Evolutionary conservation across 1,140 invertebrate species (phyloP).

Genomic region (Drosophila yakuba): DNA sequence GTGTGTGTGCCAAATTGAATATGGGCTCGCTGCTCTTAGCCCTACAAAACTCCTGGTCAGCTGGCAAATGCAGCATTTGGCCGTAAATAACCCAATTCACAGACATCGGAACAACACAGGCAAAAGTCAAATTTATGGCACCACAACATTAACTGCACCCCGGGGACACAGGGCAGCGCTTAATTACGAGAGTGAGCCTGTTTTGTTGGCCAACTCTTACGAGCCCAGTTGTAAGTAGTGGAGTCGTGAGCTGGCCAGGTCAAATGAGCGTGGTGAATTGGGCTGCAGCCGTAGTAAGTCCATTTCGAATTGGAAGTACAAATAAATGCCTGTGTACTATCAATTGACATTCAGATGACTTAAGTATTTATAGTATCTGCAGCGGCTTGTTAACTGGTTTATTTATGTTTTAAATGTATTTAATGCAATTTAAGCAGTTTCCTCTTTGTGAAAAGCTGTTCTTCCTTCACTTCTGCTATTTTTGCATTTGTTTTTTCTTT

Average conservation of each 20-base stretch:
- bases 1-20: slow-evolving; percentile 32
- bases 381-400: no score
- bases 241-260: slow-evolving; percentile 36
- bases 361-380: no score
- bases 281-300: slow-evolving; percentile 67
- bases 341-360: no score
- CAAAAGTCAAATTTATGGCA: slow-evolving; percentile 62
- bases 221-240: slow-evolving; percentile 17
- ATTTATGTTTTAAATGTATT: no score
- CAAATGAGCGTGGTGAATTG: slow-evolving; percentile 67
- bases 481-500: no score
- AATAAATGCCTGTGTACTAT: slow-evolving; percentile 15
- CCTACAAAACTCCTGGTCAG: slow-evolving; percentile 19
- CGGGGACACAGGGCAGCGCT: slow-evolving; percentile 55
- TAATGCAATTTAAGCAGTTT: no score
- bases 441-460: no score
- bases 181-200: slow-evolving; percentile 64
- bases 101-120: slow-evolving; percentile 29
- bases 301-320: slow-evolving; percentile 47
- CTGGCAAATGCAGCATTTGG: slow-evolving; percentile 42
- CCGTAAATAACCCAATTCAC: slow-evolving; percentile 39
- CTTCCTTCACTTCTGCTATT: no score
- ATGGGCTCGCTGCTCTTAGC: background rate
- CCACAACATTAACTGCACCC: slow-evolving; percentile 63
- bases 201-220: slow-evolving; percentile 48